phyloP scores from a whole-genome alignment of 1,140 invertebrate species.

The Ptiloglossa arizonensis region DNA sequence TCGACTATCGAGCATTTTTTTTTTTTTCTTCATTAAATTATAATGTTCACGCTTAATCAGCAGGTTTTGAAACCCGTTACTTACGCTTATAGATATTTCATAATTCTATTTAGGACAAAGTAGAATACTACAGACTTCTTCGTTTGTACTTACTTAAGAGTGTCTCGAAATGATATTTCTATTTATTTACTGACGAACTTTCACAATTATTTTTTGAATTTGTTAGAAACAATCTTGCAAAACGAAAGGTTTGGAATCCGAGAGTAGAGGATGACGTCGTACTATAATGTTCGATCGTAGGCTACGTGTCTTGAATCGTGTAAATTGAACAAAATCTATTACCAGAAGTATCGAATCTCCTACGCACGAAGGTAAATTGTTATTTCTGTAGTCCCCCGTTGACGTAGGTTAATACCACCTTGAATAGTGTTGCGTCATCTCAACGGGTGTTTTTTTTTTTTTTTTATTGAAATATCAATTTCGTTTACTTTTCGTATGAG shows the following conservation, averaged over 20 bases:
- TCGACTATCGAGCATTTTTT: background rate
- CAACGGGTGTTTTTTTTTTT: conserved; percentile 12
- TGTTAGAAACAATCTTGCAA: too few species aligned
- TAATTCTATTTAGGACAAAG: background rate
- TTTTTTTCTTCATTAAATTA: background rate
- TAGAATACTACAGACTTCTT: background rate
- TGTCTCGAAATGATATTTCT: background rate
- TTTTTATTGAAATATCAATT: conserved; percentile 18
- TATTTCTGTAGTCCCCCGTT: background rate
- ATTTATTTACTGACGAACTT: too few species aligned
- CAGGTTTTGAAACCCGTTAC: background rate
- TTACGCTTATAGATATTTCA: background rate
- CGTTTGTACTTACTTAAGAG: background rate
- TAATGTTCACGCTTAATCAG: background rate
- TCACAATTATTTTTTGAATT: too few species aligned
- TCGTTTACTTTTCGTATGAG: background rate
- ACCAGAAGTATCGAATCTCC: background rate
- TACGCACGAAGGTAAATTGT: background rate
- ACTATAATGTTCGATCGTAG: too few species aligned
- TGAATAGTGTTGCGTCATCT: conserved; percentile 6
- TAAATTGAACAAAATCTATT: background rate
- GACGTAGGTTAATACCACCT: conserved; percentile 24
- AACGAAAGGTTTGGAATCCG: too few species aligned
- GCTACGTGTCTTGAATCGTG: too few species aligned
- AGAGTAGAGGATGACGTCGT: too few species aligned